Evolutionary conservation across 2,888 invertebrate genomes (phyloP).

Genomic region (Ischnus inquisitorius): DNA sequence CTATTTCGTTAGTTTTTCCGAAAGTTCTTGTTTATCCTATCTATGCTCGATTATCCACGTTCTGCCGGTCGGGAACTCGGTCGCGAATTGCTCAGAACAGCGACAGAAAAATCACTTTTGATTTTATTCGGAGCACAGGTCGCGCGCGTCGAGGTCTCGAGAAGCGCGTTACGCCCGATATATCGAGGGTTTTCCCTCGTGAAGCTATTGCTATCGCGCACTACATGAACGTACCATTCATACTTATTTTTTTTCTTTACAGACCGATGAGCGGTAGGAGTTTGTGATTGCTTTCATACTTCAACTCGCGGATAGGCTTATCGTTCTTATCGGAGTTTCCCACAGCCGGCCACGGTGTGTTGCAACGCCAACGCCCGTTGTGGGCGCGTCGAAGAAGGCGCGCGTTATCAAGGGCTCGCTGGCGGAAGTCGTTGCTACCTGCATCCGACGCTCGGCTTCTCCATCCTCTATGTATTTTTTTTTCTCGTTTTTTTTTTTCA

Average conservation of each 20-base stretch:
- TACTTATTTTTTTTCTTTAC: constrained; percentile 70
- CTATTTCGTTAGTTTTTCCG: neutral
- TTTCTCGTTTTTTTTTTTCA: neutral
- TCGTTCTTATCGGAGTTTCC: constrained; percentile 75
- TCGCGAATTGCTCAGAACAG: neutral
- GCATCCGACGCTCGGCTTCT: constrained; percentile 10
- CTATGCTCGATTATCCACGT: neutral
- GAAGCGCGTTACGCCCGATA: neutral
- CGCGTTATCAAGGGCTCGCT: constrained; percentile 30
- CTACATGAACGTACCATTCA: constrained; percentile 76
- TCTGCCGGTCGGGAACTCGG: neutral
- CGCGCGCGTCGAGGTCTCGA: neutral
- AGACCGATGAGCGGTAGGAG: constrained; percentile 20
- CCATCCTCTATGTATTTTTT: neutral
- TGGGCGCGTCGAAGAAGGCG: constrained; percentile 33
- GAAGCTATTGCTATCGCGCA: constrained; percentile 63
- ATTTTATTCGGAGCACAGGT: neutral
- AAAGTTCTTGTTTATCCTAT: neutral
- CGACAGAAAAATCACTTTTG: neutral
- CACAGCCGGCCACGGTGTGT: constrained; percentile 27
- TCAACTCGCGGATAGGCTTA: constrained; percentile 57
- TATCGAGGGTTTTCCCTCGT: neutral
- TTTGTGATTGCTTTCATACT: constrained; percentile 25
- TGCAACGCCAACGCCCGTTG: neutral
- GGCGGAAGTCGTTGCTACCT: constrained; percentile 46